phyloP scores from a whole-genome alignment of 2,888 invertebrate genomes.

The Aporophyla lueneburgensis region DNA sequence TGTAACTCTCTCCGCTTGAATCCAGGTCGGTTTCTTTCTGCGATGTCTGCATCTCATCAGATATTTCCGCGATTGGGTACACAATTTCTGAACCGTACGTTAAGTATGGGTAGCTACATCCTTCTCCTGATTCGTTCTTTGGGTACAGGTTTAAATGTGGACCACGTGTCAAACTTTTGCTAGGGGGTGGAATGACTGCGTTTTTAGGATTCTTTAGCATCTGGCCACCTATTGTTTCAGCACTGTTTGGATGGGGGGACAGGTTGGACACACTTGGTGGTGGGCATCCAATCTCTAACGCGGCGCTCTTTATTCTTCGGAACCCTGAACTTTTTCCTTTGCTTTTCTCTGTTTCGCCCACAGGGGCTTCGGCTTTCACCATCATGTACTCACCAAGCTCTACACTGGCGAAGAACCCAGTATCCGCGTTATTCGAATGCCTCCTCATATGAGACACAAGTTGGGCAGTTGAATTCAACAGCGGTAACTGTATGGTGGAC shows the following conservation, averaged over 20 bases:
- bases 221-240: conserved; percentile 94
- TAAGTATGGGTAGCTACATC: conserved; percentile 93
- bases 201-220: conserved; percentile 92
- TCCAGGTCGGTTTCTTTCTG: conserved; percentile 92
- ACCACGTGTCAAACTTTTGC: conserved; percentile 93
- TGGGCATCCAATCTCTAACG: conserved; percentile 93
- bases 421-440: conserved; percentile 92
- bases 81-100: conserved; percentile 94
- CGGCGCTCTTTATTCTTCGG: conserved; percentile 93
- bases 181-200: conserved; percentile 92
- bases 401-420: conserved; percentile 90
- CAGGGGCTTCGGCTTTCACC: conserved; percentile 88
- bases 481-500: conserved; percentile 91
- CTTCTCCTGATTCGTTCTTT: conserved; percentile 92
- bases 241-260: conserved; percentile 95
- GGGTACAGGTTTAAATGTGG: conserved; percentile 93
- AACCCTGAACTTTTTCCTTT: conserved; percentile 92
- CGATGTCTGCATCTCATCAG: conserved; percentile 94
- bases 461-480: conserved; percentile 87
- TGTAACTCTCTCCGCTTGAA: conserved; percentile 91
- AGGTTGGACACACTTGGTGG: conserved; percentile 93
- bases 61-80: conserved; percentile 96
- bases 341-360: conserved; percentile 82
- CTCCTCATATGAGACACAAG: conserved; percentile 89
- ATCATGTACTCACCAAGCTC: conserved; percentile 90